These are phyloP conservation scores for Plutella xylostella DNA, from an alignment of 2,888 invertebrate genomes.

Conservation along the genomic window DNA sequence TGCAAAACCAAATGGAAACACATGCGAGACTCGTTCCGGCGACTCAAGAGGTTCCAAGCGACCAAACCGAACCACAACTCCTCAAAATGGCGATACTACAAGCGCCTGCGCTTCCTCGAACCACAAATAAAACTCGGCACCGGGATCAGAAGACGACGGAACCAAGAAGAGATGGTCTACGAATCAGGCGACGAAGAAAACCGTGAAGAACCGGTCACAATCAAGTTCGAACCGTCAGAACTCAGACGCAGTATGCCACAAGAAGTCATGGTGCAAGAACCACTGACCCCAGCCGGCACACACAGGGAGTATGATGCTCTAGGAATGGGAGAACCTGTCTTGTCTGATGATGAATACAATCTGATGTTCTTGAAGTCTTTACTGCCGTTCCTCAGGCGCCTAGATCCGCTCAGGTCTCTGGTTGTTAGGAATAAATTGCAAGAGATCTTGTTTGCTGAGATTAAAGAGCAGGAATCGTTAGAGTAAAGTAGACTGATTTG, in stretches of 20 bases:
- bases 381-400: constrained; percentile 32
- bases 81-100: constrained; percentile 34
- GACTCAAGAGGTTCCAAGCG: constrained; percentile 24
- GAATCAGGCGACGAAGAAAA: neutral
- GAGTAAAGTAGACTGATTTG: too few relatives aligned
- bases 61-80: constrained; percentile 21
- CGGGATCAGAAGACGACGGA: neutral
- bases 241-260: neutral
- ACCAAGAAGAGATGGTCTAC: neutral
- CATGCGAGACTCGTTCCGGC: constrained; percentile 32
- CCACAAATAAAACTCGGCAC: constrained; percentile 8
- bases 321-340: neutral
- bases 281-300: neutral
- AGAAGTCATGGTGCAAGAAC: neutral
- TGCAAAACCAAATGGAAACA: constrained; percentile 35
- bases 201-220: neutral
- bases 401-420: constrained; percentile 36
- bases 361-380: constrained; percentile 40
- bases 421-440: constrained; percentile 40
- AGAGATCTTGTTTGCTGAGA: constrained; percentile 35
- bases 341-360: constrained; percentile 30
- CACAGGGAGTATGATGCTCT: too few relatives aligned
- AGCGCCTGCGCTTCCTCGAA: constrained; percentile 26
- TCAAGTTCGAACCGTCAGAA: neutral
- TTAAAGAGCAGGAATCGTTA: too few relatives aligned